A percentile compares a stretch with the other conserved stretches of the same genome.
Evolutionary conservation across 2,113 vertebrate genomes (phyloP).

Genomic region (Hydrolagus affinis): DNA sequence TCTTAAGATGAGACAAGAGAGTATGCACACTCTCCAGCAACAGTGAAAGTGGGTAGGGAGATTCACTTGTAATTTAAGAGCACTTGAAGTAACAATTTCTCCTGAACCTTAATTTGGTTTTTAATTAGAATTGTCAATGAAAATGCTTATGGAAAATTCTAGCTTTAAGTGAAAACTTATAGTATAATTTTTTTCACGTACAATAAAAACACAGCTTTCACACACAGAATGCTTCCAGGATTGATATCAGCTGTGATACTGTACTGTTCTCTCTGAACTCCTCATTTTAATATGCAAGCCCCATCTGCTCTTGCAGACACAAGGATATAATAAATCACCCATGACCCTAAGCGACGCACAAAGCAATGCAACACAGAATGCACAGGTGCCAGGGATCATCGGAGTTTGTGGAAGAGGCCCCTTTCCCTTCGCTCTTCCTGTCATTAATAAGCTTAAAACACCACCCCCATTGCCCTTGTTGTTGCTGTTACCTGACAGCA

Average conservation of each 20-base stretch:
- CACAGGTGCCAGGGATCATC: conserved; percentile 10
- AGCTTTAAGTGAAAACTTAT: not conserved
- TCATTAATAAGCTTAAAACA: conserved; percentile 15
- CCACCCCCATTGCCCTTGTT: conserved; percentile 17
- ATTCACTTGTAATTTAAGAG: not conserved
- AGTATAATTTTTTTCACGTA: not conserved
- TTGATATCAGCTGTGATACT: not conserved
- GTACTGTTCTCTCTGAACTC: not conserved
- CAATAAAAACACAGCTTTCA: not conserved
- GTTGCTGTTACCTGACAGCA: conserved; percentile 79
- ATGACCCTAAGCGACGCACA: conserved; percentile 11
- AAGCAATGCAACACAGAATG: conserved; percentile 14
- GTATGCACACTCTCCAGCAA: not conserved
- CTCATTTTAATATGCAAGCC: conserved; percentile 4
- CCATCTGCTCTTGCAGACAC: not conserved
- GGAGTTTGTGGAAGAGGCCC: not conserved
- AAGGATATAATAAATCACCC: not conserved
- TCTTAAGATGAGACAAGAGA: not conserved
- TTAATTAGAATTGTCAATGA: not conserved
- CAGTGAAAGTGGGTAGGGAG: not conserved
- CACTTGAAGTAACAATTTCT: not conserved
- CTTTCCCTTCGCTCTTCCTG: not conserved
- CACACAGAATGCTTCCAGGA: not conserved
- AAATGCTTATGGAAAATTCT: not conserved
- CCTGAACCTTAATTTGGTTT: not conserved